Evolutionary conservation across 1,140 invertebrate genomes (phyloP).

Genomic region (Drosophila sturtevanti): DNA sequence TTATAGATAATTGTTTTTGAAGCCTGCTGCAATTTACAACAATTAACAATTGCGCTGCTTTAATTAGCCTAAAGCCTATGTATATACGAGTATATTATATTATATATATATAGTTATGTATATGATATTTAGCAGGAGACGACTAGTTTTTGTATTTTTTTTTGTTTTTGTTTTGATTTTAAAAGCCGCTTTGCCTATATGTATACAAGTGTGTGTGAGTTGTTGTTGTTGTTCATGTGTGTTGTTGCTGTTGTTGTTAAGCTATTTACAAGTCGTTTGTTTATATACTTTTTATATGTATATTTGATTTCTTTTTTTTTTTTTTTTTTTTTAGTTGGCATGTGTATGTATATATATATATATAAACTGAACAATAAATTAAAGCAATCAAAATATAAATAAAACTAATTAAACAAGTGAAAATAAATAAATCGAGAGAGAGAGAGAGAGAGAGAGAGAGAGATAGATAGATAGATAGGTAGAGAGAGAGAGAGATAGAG

Average conservation of each 20-base stretch:
- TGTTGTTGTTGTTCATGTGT: constrained; percentile 32
- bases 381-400: constrained; percentile 76
- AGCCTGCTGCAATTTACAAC: not conserved
- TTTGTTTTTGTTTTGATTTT: constrained; percentile 11
- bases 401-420: constrained; percentile 72
- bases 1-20: not conserved
- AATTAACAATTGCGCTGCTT: not conserved
- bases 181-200: not conserved
- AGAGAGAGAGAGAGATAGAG: constrained; percentile 8
- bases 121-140: no score
- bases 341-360: constrained; percentile 33
- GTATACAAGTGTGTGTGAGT: not conserved
- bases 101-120: no score
- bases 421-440: constrained; percentile 34
- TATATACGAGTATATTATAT: not conserved
- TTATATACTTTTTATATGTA: not conserved
- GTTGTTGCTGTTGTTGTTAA: constrained; percentile 28
- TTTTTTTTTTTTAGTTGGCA: constrained; percentile 19
- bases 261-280: constrained; percentile 9
- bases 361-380: constrained; percentile 70
- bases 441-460: constrained; percentile 11
- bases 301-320: no score
- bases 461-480: constrained; percentile 9
- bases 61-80: not conserved
- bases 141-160: not conserved